Evolutionary conservation across 2,888 invertebrate species (phyloP), one percentile per base, ranked within the genome.

Genomic region (Epirrhoe alternata): DNA sequence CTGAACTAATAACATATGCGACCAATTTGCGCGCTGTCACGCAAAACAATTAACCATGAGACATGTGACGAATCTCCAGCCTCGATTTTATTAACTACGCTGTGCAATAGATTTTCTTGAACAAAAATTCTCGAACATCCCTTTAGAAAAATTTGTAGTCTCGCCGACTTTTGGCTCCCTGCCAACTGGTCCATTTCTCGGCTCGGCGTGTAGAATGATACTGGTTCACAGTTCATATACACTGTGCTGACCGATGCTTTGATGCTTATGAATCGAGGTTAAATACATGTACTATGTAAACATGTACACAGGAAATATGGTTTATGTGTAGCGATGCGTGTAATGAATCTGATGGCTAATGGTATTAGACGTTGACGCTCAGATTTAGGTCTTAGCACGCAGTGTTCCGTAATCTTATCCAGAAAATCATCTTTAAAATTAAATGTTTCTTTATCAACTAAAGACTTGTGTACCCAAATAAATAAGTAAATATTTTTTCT

Each of bases 111-210:
- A 75, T 81, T 78, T 79, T 74, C 76, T 74, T 77, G 77, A 80
- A 84, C 80, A 77, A 78, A 80, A 77, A 78, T 76, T 78, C 77
- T 77, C 78, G 81, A 85, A 83, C 80, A 82, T 83, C 80, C 80
- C 82, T 85, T 83, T 73, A 73, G 75, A 84, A 86, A 86, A 83
- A 73, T 73, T 17, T 59, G 51, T 67, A 52, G 67, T 68, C 76
- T 83, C 73, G 70, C 73, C 81, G 77, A 77, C 72, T 68, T 63
- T 85, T 92, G 92, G 92, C 88, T 55, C 10, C 7, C 2, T 71
- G 89, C 92, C 92, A 92, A 86, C 76, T 88, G 86, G 84, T 90
- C 85, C 88, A 87, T 90, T 89, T 91, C 88, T 86, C 79, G 84
- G 84, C 76, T 83, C 77, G 65, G 83, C 81, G 80, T 83, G 78